Evolutionary conservation across 37 sponge, comb jelly and placozoan genomes (phyloP), one percentile per base, ranked within the genome.

Genomic region (Axinella damicornis): DNA sequence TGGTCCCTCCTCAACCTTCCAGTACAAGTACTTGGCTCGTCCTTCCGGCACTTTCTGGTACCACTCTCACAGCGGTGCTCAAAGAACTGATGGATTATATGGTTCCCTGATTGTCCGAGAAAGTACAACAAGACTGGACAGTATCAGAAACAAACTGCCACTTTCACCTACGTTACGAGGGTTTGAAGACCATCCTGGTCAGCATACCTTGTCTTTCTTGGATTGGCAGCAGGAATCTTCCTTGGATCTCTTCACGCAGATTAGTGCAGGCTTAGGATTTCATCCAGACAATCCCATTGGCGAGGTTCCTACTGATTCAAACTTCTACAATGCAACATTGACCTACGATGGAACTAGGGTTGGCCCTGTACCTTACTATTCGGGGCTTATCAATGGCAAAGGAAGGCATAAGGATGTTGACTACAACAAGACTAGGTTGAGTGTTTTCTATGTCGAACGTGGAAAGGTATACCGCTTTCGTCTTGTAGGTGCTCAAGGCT

Each of bases 11-110:
- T 37, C 77, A 21, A 68, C 41, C 22, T 93, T 78, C 39, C 60
- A 62, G 2, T 93, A 93, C 69, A 70, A 31, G 0, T 93, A 79
- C 83, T 76, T 18, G 64, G 89, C 89, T 4, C 27, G 2, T 2
- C 86, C 80, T 25, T 61, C 83, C 37, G 94, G 94, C 0, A 89
- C 94, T 19, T 85, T 84, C 79, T 93, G 94, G 94, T 93, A 93
- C 69, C 94, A 93, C 39, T 80, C 94, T 0, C 94, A 93, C 79
- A 85, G 82, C 63, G 94, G 89, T 19, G 73, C 86, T 56, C 89
- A 93, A 74, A 32, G 89, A 81, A 86, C 94, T 33, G 89, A 89
- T 30, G 94, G 94, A 27, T 65, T 85, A 18, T 89, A 76, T 62
- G 94, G 94, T 33, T 78, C 89, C 30, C 68, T 93, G 19, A 81